Conservation (phyloP, 2,113 vertebrate genomes). For the Tragulus kanchil region DNA sequence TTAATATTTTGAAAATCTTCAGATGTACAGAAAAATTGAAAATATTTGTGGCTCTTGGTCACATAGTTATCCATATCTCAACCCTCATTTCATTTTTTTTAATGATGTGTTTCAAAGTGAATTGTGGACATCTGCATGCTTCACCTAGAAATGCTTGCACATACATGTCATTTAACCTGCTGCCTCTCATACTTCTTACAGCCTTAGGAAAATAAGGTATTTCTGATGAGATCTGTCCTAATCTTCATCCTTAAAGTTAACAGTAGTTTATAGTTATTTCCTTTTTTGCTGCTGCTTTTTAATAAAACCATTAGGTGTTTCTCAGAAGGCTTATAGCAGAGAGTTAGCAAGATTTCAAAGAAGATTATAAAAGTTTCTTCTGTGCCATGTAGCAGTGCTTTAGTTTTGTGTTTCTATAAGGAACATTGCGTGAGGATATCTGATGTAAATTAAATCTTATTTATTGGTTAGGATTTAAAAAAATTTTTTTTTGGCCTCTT, state of each 20-base stretch:
- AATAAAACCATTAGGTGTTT: background rate
- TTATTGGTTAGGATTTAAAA: background rate
- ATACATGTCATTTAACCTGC: background rate
- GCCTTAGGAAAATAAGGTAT: conserved; percentile 24
- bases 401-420: conserved; percentile 26
- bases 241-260: conserved; percentile 17
- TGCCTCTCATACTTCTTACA: background rate
- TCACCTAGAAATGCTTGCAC: background rate
- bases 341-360: conserved; percentile 1
- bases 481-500: no score
- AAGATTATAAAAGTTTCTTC: background rate
- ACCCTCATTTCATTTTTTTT: background rate
- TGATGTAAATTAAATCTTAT: background rate
- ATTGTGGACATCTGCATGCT: background rate
- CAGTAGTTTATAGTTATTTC: background rate
- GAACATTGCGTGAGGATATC: background rate
- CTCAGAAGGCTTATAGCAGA: background rate
- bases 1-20: background rate
- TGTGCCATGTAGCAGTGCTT: background rate
- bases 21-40: background rate
- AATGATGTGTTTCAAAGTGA: conserved; percentile 14
- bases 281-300: background rate
- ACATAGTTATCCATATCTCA: background rate
- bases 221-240: background rate
- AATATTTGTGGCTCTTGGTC: background rate